A percentile compares a stretch with the other conserved stretches of the same genome.
Conservation (phyloP, 2,888 invertebrate genomes). For the Octodonta nipae region DNA sequence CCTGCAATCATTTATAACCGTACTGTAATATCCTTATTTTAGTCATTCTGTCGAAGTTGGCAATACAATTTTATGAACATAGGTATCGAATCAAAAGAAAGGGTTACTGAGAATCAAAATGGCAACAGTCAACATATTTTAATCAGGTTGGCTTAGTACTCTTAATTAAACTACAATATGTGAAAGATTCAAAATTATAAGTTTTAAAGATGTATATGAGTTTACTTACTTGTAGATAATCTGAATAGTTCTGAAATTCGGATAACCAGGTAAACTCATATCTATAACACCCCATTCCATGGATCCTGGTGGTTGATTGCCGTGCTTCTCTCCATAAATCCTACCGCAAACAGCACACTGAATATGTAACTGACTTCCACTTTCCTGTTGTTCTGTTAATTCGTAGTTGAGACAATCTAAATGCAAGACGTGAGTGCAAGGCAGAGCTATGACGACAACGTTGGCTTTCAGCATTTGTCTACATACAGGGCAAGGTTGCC, state of each 20-base stretch:
- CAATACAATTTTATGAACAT: too few relatives aligned
- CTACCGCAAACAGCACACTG: slow-evolving; percentile 79
- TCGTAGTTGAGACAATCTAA: slow-evolving; percentile 65
- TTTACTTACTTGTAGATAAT: slow-evolving; percentile 70
- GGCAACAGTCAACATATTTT: too few relatives aligned
- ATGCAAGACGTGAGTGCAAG: slow-evolving; percentile 70
- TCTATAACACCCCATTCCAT: slow-evolving; percentile 70
- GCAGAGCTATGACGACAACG: slow-evolving; percentile 47
- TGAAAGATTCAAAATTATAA: too few relatives aligned
- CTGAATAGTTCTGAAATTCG: slow-evolving; percentile 59
- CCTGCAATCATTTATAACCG: too few relatives aligned
- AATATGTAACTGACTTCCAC: slow-evolving; percentile 45
- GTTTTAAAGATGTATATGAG: too few relatives aligned
- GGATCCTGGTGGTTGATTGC: slow-evolving; percentile 69
- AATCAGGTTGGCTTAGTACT: too few relatives aligned
- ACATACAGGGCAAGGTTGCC: slow-evolving; percentile 60
- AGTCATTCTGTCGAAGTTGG: too few relatives aligned
- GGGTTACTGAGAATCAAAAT: too few relatives aligned
- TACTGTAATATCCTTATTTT: too few relatives aligned
- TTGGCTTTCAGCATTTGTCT: slow-evolving; percentile 44
- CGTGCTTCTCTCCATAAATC: slow-evolving; percentile 66
- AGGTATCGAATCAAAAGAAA: too few relatives aligned
- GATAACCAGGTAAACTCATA: slow-evolving; percentile 55
- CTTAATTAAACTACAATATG: too few relatives aligned
- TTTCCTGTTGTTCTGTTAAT: slow-evolving; percentile 49